Conservation (phyloP, 2,113 vertebrate genomes). For the Amblyopsis rosae region DNA sequence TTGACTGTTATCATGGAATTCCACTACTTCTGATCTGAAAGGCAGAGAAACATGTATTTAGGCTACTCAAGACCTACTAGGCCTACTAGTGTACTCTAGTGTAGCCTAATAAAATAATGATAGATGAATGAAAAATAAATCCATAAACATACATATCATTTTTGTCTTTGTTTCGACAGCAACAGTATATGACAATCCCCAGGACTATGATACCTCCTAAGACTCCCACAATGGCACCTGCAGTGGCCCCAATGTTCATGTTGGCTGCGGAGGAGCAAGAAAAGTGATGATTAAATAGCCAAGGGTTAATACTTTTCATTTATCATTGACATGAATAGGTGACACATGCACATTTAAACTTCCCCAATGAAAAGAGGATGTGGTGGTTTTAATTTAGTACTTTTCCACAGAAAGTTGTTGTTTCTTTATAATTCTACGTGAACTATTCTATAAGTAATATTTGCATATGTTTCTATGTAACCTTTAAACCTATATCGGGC, state of each 20-base stretch:
- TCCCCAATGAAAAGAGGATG: no score
- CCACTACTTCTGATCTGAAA: conserved; percentile 40
- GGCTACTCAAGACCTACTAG: not conserved
- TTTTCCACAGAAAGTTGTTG: no score
- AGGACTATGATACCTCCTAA: conserved; percentile 74
- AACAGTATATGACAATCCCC: conserved; percentile 79
- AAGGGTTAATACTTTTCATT: not conserved
- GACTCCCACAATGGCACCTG: conserved; percentile 77
- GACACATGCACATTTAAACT: no score
- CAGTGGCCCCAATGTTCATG: conserved; percentile 82
- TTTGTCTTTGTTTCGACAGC: conserved; percentile 57
- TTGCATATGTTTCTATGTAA: no score
- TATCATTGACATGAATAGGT: no score
- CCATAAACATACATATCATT: conserved; percentile 69
- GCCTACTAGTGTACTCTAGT: no score
- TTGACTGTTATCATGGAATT: conserved; percentile 48
- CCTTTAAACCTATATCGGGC: no score
- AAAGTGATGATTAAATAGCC: not conserved
- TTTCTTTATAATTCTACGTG: no score
- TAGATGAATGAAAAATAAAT: conserved; percentile 34
- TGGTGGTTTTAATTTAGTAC: no score
- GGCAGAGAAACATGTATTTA: not conserved
- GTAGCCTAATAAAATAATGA: not conserved
- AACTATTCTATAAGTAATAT: no score
- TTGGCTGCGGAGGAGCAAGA: conserved; percentile 71